Base-by-base conservation (phyloP, 2,888 invertebrate genomes). In the Isotomurus palustris region DNA sequence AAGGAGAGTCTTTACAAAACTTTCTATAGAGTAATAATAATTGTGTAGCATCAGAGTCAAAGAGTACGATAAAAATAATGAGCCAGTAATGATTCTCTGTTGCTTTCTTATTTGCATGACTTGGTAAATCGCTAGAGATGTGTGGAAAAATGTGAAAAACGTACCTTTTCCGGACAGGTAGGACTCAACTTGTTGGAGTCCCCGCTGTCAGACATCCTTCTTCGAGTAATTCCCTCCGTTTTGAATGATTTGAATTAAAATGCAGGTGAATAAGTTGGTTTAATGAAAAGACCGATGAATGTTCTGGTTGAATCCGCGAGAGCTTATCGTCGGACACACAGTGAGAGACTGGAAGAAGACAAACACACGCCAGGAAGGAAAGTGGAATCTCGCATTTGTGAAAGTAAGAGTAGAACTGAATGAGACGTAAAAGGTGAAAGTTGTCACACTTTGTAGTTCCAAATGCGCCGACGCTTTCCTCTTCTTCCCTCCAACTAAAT, bases 401-500 rank as follows among this genome's bases (percentile, higher is more conserved):
- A 49, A 35, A 24, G 48, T 49, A 22, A 29, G 28, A 49, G 5
- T 35, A 32, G 27, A 49, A 49, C 48, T 49, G 48, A 19, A n/a
- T n/a, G n/a, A 49, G 48, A 32, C 48, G 52, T 53, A 56, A 54
- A 63, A 59, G 59, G 62, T 59, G 59, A 63, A 59, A 63, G 62
- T 63, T 59, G 59, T 63, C 43, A 53, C 48, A 27, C 53, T 54
- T 59, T 53, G 56, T 58, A 56, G 49, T 51, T 40, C 56, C 50
- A 56, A 59, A 56, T 63, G 62, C 59, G 62, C 60, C 62, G 62
- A 54, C 59, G 54, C 59, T 58, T 53, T 25, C 38, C 14, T 27
- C 40, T 40, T 40, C 4, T 43, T 24, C 43, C 43, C 38, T 38
- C 38, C 38, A 38, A 38, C 38, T 4, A 5, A 38, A 38, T 8